These are phyloP conservation scores for Limulus polyphemus DNA, from an alignment of 2,888 invertebrate genomes.

Conservation along the genomic window DNA sequence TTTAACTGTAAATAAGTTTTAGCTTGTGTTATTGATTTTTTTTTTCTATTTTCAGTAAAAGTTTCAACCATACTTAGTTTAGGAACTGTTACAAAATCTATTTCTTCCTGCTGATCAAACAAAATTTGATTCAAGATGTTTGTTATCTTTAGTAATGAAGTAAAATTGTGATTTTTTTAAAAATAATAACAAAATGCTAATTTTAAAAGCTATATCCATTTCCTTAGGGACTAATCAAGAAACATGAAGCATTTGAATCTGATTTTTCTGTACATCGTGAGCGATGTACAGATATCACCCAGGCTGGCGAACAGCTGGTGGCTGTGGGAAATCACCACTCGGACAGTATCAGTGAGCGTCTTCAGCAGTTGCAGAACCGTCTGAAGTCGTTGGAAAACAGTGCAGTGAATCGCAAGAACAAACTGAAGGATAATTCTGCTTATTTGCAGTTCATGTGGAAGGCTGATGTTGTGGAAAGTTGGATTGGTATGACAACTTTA, in stretches of 20 bases:
- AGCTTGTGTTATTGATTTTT: too few relatives aligned
- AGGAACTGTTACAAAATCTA: too few relatives aligned
- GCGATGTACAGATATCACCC: slow-evolving; percentile 74
- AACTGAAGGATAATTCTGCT: slow-evolving; percentile 91
- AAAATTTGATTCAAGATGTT: too few relatives aligned
- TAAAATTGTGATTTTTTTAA: too few relatives aligned
- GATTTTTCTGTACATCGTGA: slow-evolving; percentile 94
- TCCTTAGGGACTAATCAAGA: slow-evolving; percentile 71
- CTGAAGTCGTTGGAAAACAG: slow-evolving; percentile 73
- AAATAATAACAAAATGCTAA: too few relatives aligned
- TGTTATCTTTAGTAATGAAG: too few relatives aligned
- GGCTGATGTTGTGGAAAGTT: slow-evolving; percentile 99
- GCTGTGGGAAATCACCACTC: slow-evolving; percentile 85
- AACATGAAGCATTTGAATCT: slow-evolving; percentile 97
- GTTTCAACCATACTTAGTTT: too few relatives aligned
- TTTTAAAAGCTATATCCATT: too few relatives aligned
- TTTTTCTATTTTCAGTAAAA: too few relatives aligned
- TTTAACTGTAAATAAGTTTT: too few relatives aligned
- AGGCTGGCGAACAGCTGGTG: slow-evolving; percentile 70
- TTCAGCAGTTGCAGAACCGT: slow-evolving; percentile 52
- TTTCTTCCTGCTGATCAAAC: too few relatives aligned
- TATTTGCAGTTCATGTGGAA: slow-evolving; percentile 99
- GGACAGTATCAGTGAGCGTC: slow-evolving; percentile 74
- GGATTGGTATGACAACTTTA: slow-evolving; percentile 54
- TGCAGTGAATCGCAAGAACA: slow-evolving; percentile 75